Conservation (phyloP, 2,888 invertebrate species). For the Diabrotica balteata region DNA sequence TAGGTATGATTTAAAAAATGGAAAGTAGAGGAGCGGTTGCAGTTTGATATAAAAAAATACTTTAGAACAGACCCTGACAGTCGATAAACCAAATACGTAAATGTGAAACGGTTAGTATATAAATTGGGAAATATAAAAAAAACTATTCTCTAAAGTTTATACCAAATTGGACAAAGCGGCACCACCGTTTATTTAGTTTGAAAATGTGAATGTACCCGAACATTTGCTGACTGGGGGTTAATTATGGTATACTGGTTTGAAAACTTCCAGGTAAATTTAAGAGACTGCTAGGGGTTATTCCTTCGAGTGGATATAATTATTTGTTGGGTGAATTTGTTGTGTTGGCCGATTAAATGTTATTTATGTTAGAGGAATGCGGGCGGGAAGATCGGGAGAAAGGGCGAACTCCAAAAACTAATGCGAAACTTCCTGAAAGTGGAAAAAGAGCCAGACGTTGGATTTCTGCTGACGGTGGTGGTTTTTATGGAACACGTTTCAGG, state of each 20-base stretch:
- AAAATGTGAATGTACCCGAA: conserved; percentile 46
- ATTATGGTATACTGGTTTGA: conserved; percentile 49
- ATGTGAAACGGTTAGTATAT: no score
- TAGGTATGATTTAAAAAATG: no score
- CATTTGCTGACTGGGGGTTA: conserved; percentile 54
- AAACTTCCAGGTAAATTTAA: conserved; percentile 47
- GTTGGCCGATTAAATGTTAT: conserved; percentile 33
- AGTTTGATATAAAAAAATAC: no score
- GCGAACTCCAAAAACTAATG: background rate
- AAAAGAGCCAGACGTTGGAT: conserved; percentile 44
- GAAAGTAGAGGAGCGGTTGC: no score
- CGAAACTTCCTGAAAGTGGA: conserved; percentile 49
- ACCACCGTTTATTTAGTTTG: conserved; percentile 43
- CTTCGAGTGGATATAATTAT: conserved; percentile 30
- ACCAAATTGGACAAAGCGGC: conserved; percentile 12
- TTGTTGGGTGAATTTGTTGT: conserved; percentile 31
- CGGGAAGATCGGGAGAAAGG: conserved; percentile 35
- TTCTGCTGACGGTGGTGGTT: background rate
- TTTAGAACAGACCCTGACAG: no score
- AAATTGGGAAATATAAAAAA: no score
- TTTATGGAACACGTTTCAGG: no score
- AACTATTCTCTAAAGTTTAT: no score
- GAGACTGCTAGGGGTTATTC: conserved; percentile 37
- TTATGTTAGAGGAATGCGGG: conserved; percentile 25
- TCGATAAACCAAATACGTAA: no score